These are phyloP conservation scores for Trachelipus rathkii DNA, from an alignment of 1,140 invertebrate species.

Conservation along the genomic window DNA sequence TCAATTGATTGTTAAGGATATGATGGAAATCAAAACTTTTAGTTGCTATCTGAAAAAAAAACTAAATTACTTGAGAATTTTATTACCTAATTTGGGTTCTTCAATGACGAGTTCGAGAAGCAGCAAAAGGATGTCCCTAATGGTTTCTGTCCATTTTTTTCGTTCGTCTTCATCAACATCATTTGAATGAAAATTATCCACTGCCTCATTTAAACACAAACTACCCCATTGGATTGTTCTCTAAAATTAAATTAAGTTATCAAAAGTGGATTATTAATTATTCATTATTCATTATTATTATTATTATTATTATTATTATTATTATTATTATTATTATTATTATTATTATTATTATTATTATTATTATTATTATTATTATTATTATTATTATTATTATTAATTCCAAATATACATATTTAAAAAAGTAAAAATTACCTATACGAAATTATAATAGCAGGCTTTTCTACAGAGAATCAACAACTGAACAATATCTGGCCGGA, in stretches of 20 bases:
- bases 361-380: no score
- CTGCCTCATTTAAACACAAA: background rate
- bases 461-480: constrained; percentile 65
- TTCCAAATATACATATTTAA: background rate
- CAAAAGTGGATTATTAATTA: no score
- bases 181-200: background rate
- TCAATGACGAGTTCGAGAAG: background rate
- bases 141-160: background rate
- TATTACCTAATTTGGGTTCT: background rate
- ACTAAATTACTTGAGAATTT: no score
- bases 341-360: no score
- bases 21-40: no score
- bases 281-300: no score
- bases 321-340: no score
- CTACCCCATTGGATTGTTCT: background rate
- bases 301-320: no score
- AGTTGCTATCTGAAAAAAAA: no score
- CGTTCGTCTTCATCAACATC: background rate
- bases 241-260: background rate
- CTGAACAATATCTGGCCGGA: constrained; percentile 52
- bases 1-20: no score
- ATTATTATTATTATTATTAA: no score
- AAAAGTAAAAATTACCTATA: constrained; percentile 47
- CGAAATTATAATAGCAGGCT: constrained; percentile 61
- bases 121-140: background rate